phyloP scores from a whole-genome alignment of 2,888 invertebrate species.

The Petrolisthes manimaculis region DNA sequence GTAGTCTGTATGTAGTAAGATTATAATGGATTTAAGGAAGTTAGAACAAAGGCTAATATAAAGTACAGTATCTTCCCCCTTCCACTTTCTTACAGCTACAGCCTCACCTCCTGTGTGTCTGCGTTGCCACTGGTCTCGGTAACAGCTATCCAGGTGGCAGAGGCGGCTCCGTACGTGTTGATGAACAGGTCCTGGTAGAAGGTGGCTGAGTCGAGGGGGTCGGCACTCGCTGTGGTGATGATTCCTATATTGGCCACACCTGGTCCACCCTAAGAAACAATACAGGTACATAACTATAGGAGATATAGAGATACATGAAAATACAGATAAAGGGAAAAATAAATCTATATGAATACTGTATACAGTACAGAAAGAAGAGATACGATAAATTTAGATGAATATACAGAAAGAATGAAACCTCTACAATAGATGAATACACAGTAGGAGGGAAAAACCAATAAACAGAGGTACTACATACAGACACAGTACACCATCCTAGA shows the following conservation, averaged over 20 bases:
- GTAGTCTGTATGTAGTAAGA: too few relatives aligned
- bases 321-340: background rate
- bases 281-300: background rate
- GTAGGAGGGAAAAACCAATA: too few relatives aligned
- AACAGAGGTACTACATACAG: too few relatives aligned
- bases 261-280: constrained; percentile 34
- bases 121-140: constrained; percentile 57
- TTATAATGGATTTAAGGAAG: too few relatives aligned
- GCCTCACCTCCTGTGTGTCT: constrained; percentile 34
- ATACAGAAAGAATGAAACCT: too few relatives aligned
- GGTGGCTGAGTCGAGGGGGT: constrained; percentile 49
- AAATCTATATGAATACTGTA: background rate
- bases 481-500: too few relatives aligned
- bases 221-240: constrained; percentile 54
- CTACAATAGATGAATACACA: too few relatives aligned
- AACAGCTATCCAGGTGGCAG: constrained; percentile 50
- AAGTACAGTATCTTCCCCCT: too few relatives aligned
- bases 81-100: too few relatives aligned
- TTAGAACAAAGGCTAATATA: too few relatives aligned
- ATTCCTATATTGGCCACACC: constrained; percentile 55
- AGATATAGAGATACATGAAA: background rate
- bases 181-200: constrained; percentile 57
- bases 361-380: too few relatives aligned
- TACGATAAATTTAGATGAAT: too few relatives aligned
- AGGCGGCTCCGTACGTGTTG: constrained; percentile 48